Conservation (phyloP, 2,888 invertebrate genomes). For the Crepidodera aurea region DNA sequence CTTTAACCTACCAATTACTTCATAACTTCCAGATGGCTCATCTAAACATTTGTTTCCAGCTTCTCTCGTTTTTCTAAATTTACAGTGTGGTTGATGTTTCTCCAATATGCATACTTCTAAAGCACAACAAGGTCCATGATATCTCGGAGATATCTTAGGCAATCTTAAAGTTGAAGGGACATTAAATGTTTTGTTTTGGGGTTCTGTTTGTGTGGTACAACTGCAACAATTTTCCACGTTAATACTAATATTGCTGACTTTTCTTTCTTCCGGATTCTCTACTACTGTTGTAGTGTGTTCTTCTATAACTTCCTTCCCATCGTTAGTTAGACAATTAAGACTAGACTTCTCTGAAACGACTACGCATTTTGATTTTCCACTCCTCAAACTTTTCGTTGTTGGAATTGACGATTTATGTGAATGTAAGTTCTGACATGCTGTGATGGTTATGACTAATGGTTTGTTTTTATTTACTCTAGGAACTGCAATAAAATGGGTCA, state of each 20-base stretch:
- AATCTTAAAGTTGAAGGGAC: constrained; percentile 14
- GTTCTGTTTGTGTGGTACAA: neutral
- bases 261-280: too few species aligned
- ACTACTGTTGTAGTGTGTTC: neutral
- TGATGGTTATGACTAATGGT: constrained; percentile 38
- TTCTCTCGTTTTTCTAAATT: constrained; percentile 37
- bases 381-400: neutral
- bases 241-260: neutral
- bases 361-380: neutral
- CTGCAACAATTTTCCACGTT: neutral
- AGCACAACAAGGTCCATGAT: constrained; percentile 47
- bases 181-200: neutral
- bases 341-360: neutral
- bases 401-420: neutral
- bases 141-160: constrained; percentile 34
- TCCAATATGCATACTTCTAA: constrained; percentile 48
- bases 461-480: constrained; percentile 25
- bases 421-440: constrained; percentile 35
- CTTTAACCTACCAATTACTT: constrained; percentile 39
- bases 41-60: constrained; percentile 36
- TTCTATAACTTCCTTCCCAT: neutral
- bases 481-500: constrained; percentile 34
- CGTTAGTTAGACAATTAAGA: constrained; percentile 3
- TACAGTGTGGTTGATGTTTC: constrained; percentile 45
- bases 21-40: constrained; percentile 45